These are phyloP conservation scores for Podarcis raffonei DNA, from an alignment of 2,113 vertebrate species.

Conservation along the genomic window DNA sequence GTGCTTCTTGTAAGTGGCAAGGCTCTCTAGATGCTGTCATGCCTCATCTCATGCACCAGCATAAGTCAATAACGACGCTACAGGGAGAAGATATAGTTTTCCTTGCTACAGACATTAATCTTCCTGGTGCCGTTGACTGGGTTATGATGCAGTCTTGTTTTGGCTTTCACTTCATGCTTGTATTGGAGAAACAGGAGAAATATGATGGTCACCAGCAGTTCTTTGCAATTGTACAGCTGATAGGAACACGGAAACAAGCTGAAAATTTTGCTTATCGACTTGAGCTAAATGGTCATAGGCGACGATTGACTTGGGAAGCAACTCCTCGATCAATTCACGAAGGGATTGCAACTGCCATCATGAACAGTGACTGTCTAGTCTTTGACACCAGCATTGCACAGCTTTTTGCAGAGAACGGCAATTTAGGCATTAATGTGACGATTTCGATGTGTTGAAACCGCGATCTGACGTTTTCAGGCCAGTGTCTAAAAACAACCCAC, in stretches of 20 bases:
- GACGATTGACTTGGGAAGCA: conserved; percentile 98
- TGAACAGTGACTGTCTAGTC: conserved; percentile 99
- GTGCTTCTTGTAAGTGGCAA: conserved; percentile 98
- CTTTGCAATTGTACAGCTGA: conserved; percentile 98
- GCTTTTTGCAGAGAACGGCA: conserved; percentile 98
- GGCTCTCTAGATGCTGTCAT: conserved; percentile 97
- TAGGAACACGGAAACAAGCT: conserved; percentile 97
- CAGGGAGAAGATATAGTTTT: conserved; percentile 99
- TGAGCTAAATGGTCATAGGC: conserved; percentile 97
- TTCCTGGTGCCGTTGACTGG: conserved; percentile 98
- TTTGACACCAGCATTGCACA: conserved; percentile 99
- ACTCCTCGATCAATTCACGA: conserved; percentile 98
- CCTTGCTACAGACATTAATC: conserved; percentile 98
- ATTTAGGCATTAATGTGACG: conserved; percentile 99
- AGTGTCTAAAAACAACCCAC: conserved; percentile 73
- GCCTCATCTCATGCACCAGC: conserved; percentile 98
- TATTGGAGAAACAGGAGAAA: conserved; percentile 99
- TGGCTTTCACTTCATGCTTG: conserved; percentile 99
- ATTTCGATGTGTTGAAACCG: conserved; percentile 97
- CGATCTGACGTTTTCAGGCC: conserved; percentile 76
- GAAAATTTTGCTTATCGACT: conserved; percentile 98
- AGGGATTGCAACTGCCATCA: conserved; percentile 98
- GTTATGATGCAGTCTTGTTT: conserved; percentile 99
- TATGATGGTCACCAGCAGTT: conserved; percentile 99
- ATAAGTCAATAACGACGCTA: conserved; percentile 98